Evolutionary conservation across 2,797 vertebrate genomes (phyloP), one percentile per base, ranked within the genome.

Genomic region (Gastrophryne carolinensis): DNA sequence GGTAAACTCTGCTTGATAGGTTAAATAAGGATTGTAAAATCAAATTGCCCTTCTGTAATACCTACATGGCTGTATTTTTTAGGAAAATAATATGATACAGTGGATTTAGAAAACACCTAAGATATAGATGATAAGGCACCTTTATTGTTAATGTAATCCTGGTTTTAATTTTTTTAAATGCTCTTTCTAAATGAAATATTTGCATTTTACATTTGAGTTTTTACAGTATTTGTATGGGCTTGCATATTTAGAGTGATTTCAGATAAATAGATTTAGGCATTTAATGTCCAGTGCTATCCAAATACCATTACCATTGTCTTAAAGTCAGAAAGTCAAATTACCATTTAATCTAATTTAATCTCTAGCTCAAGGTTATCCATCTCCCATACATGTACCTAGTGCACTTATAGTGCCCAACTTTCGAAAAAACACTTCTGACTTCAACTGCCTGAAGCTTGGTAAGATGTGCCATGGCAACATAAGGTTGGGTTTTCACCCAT

Each of bases 21-120:
- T 52, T 72, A 73, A 73, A 73, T 63, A 73, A 63, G 47, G 44
- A 54, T 57, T 57, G 21, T 66, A 66, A 66, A 66, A 66, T 58
- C 44, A 64, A 52, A 73, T 57, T 34, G 50, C 50, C 30, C 4
- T 65, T 47, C 17, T 35, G 41, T n/a, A 41, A 53, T 53, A 34
- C 50, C 56, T 30, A 65, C 17, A 9, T 29, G 29, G 35, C 50
- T 44, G 53, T 53, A 27, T 72, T 73, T 21, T 37, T 63, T 54
- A 72, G 50, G 57, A 17, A 37, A 44, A 63, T 17, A 17, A 63
- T 62, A 39, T 63, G 47, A 57, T 53, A 39, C 32, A 4, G 57
- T 13, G 65, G 26, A 65, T 73, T 65, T 65, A 56, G 61, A 73
- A 73, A 73, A 44, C 50, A 56, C 24, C 49, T 39, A 63, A 54